phyloP scores from a whole-genome alignment of 2,797 vertebrate species.

The Sebastes hopkinsi region DNA sequence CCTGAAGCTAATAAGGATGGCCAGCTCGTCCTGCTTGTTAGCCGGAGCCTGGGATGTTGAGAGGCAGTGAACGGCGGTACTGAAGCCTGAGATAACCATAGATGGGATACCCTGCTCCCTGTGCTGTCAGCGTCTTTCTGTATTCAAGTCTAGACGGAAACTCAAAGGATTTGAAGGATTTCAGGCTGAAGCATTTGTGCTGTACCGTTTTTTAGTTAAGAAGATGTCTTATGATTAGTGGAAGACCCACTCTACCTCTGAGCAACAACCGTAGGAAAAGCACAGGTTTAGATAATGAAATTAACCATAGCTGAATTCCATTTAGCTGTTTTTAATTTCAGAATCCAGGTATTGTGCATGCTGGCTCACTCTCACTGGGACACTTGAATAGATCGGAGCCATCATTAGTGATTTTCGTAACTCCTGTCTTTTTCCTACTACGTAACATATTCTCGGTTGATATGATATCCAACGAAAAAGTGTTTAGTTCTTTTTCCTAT shows the following conservation, averaged over 20 bases:
- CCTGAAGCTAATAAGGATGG: slow-evolving; percentile 47
- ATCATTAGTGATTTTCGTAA: neutral
- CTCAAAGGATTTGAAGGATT: neutral
- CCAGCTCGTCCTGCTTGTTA: slow-evolving; percentile 55
- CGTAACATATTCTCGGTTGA: rapidly evolving
- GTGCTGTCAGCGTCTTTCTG: neutral
- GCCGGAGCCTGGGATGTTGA: slow-evolving; percentile 9
- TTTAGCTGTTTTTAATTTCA: neutral
- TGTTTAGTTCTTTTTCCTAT: rapidly evolving
- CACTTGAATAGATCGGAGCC: neutral
- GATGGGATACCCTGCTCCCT: slow-evolving; percentile 10
- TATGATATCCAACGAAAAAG: neutral
- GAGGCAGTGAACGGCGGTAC: slow-evolving; percentile 2
- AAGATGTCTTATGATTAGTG: no score
- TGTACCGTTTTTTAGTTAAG: neutral
- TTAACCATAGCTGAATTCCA: neutral
- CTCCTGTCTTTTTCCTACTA: neutral
- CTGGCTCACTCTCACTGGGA: neutral
- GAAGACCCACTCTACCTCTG: no score
- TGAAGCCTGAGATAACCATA: slow-evolving; percentile 19
- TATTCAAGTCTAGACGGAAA: neutral
- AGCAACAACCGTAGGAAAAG: neutral
- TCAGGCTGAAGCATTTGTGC: neutral
- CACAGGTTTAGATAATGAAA: neutral
- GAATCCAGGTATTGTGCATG: neutral